These are phyloP conservation scores for Dryas iulia DNA, from an alignment of 1,140 invertebrate genomes.

Conservation along the genomic window DNA sequence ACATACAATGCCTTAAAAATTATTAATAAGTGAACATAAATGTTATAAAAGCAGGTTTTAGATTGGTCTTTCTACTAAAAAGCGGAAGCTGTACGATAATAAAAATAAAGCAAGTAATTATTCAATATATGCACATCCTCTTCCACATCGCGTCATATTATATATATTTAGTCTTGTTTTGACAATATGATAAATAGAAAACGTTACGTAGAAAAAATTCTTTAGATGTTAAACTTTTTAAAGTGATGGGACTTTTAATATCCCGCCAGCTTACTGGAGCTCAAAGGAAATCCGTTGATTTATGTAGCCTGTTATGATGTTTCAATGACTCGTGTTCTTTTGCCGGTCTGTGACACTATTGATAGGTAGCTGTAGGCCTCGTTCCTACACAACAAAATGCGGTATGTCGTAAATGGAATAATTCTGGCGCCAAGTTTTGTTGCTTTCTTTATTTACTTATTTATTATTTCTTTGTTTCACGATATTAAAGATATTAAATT, in stretches of 20 bases:
- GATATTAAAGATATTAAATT: background rate
- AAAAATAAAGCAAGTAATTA: background rate
- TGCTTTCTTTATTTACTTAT: background rate
- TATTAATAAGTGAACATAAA: too few relatives aligned
- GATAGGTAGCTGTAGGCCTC: conserved; percentile 20
- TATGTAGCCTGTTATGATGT: conserved; percentile 45
- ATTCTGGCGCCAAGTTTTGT: background rate
- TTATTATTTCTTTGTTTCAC: background rate
- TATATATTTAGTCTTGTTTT: background rate
- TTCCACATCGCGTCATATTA: too few relatives aligned
- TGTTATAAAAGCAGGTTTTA: too few relatives aligned
- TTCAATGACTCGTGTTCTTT: conserved; percentile 40
- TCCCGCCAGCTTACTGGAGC: conserved; percentile 6
- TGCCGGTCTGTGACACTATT: conserved; percentile 37
- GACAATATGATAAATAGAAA: background rate
- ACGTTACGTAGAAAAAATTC: background rate
- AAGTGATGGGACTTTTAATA: conserved; percentile 22
- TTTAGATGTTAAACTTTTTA: background rate
- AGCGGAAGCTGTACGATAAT: too few relatives aligned
- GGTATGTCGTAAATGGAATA: background rate
- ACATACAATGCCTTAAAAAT: too few relatives aligned
- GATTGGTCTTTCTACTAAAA: too few relatives aligned
- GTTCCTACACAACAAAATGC: background rate
- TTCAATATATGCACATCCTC: too few relatives aligned
- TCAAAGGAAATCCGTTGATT: conserved; percentile 45